phyloP scores from a whole-genome alignment of 2,888 invertebrate genomes.

The Cheilosia scutellata region DNA sequence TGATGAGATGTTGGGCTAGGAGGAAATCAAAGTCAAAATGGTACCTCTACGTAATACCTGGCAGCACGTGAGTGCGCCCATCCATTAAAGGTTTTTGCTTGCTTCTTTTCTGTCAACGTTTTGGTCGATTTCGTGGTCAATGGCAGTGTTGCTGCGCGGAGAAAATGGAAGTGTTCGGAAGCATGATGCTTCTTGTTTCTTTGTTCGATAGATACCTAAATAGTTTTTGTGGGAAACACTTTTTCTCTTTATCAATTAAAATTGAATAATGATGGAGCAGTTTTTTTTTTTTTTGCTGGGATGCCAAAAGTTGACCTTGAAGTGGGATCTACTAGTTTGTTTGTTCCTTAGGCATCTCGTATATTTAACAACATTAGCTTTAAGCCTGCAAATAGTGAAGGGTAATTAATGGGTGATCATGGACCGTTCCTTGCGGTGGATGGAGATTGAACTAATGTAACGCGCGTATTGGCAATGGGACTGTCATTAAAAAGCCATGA shows the following conservation, averaged over 20 bases:
- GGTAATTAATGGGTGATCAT: not conserved
- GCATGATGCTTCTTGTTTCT: constrained; percentile 7
- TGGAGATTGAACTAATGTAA: too few species aligned
- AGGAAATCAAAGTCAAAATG: constrained; percentile 32
- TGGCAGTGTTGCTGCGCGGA: constrained; percentile 22
- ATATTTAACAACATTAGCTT: constrained; percentile 18
- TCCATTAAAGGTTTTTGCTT: constrained; percentile 40
- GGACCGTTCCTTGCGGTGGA: not conserved
- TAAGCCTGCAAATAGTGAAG: not conserved
- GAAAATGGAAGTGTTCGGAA: not conserved
- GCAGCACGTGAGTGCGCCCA: constrained; percentile 59
- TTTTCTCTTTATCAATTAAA: constrained; percentile 7
- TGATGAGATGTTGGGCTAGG: constrained; percentile 6
- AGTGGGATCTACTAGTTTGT: constrained; percentile 24
- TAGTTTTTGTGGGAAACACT: constrained; percentile 4
- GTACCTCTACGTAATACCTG: not conserved
- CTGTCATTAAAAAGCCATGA: too few species aligned
- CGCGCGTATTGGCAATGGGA: too few species aligned
- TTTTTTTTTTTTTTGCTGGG: not conserved
- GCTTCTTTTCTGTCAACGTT: not conserved
- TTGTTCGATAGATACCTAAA: constrained; percentile 25
- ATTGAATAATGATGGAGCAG: constrained; percentile 26
- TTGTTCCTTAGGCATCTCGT: constrained; percentile 5
- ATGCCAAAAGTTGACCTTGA: constrained; percentile 26
- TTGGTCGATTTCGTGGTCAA: constrained; percentile 65